Conservation (phyloP, 2,797 vertebrate species). For the Pseudotriccus pelzelni region DNA sequence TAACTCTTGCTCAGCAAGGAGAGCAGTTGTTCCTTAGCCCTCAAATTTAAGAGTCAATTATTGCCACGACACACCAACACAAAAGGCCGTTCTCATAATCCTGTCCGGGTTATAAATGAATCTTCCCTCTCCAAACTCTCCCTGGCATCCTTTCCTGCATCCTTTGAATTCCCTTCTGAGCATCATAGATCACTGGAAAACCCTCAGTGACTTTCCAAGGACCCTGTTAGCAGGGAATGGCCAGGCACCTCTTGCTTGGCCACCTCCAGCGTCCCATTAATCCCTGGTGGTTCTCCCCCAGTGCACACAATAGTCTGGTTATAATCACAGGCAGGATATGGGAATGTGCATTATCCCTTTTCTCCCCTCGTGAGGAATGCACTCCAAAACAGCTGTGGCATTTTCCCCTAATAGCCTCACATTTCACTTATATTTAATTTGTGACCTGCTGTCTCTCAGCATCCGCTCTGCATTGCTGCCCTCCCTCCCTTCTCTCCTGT, state of each 20-base stretch:
- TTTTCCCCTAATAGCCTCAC: conserved; percentile 9
- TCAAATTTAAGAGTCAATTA: background rate
- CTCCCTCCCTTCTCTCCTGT: background rate
- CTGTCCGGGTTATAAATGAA: background rate
- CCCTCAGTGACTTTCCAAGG: background rate
- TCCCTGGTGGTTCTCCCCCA: background rate
- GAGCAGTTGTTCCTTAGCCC: background rate
- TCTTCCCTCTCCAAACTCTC: background rate
- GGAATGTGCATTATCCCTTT: background rate
- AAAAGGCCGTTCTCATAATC: background rate
- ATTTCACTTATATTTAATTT: conserved; percentile 42
- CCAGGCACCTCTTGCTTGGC: background rate
- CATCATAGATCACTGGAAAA: background rate
- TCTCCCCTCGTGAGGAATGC: background rate
- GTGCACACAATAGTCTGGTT: background rate
- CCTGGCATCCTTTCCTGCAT: background rate
- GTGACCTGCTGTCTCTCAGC: background rate
- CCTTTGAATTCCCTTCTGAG: background rate
- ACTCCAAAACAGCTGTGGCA: background rate
- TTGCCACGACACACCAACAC: background rate
- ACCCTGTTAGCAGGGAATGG: background rate
- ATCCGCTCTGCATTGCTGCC: conserved; percentile 39
- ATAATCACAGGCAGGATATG: background rate
- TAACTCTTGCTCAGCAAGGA: background rate
- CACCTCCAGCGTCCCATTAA: background rate